A percentile compares a stretch with the other conserved stretches of the same genome.
phyloP scores from a whole-genome alignment of 2,797 vertebrate genomes.

The Melanotaenia maccullochi region DNA sequence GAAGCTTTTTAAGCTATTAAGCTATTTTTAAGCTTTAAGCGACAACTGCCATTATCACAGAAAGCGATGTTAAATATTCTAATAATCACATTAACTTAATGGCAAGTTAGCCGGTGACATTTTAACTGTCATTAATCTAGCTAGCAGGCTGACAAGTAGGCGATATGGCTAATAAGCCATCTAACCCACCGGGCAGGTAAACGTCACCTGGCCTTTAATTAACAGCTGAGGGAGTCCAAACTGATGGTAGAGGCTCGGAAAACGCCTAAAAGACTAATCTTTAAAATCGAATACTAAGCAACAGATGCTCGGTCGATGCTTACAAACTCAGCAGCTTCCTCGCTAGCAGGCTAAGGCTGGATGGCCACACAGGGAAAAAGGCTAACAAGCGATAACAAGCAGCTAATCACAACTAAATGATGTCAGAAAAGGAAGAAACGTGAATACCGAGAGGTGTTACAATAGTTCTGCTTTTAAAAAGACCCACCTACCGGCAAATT shows the following conservation, averaged over 20 bases:
- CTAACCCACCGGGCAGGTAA: slow-evolving; percentile 17
- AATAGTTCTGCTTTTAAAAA: rapidly evolving
- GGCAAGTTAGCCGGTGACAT: slow-evolving; percentile 48
- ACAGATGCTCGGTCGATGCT: slow-evolving; percentile 53
- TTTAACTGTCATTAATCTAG: slow-evolving; percentile 17
- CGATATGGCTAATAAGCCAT: slow-evolving; percentile 58
- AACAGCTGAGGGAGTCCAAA: not conserved
- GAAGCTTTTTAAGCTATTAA: not conserved
- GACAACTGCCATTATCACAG: not conserved
- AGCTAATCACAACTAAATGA: slow-evolving; percentile 66
- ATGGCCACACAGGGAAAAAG: slow-evolving; percentile 22
- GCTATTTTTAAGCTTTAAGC: too few species aligned
- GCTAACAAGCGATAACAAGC: slow-evolving; percentile 56
- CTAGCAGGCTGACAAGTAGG: slow-evolving; percentile 37
- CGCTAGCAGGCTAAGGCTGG: slow-evolving; percentile 22
- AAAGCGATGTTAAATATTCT: not conserved
- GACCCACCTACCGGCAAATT: slow-evolving; percentile 31
- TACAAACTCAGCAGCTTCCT: slow-evolving; percentile 21
- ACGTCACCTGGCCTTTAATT: slow-evolving; percentile 6
- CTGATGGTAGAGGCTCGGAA: not conserved
- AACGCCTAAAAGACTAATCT: not conserved
- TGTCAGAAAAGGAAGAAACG: not conserved
- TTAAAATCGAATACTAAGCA: slow-evolving; percentile 21
- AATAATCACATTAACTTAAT: slow-evolving; percentile 30
- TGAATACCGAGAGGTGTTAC: too few species aligned